Conservation (phyloP, 53 echinoderm and acorn worm species). For the Arbacia lixula region DNA sequence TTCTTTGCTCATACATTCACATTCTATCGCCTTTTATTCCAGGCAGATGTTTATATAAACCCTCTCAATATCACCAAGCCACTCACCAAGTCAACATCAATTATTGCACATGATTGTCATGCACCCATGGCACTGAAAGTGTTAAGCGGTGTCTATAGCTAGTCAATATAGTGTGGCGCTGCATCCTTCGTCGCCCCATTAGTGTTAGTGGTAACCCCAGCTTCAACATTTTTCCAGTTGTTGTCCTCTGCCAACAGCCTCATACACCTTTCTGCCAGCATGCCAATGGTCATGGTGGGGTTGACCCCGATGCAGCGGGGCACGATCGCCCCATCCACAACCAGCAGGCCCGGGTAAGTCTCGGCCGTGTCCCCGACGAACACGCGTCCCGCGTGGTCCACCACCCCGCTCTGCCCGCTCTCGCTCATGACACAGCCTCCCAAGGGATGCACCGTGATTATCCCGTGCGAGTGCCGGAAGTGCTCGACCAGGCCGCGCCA, state of each 20-base stretch:
- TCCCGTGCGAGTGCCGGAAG: conserved; percentile 48
- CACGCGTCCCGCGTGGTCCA: conserved; percentile 59
- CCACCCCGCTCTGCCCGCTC: conserved; percentile 46
- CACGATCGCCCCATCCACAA: conserved; percentile 58
- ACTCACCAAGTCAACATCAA: no score
- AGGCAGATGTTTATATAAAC: no score
- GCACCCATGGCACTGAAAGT: no score
- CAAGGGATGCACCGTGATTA: conserved; percentile 63
- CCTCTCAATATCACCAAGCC: no score
- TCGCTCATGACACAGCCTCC: conserved; percentile 65
- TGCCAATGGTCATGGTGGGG: conserved; percentile 53
- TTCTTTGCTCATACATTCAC: no score
- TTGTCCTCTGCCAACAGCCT: conserved; percentile 30
- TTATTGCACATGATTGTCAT: no score
- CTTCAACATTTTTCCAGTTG: conserved; percentile 17
- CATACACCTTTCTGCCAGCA: conserved; percentile 61
- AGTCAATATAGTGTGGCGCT: no score
- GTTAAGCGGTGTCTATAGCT: no score
- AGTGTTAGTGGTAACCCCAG: no score
- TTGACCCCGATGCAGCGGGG: conserved; percentile 61
- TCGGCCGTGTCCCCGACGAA: conserved; percentile 59
- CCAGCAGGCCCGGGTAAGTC: conserved; percentile 45
- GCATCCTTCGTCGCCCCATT: no score
- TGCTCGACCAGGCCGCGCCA: conserved; percentile 46
- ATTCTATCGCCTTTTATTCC: no score